Percentiles rank a stretch among this genome's conserved stretches.
phyloP scores from a whole-genome alignment of 1,140 invertebrate genomes.

The Laupala kohalensis region DNA sequence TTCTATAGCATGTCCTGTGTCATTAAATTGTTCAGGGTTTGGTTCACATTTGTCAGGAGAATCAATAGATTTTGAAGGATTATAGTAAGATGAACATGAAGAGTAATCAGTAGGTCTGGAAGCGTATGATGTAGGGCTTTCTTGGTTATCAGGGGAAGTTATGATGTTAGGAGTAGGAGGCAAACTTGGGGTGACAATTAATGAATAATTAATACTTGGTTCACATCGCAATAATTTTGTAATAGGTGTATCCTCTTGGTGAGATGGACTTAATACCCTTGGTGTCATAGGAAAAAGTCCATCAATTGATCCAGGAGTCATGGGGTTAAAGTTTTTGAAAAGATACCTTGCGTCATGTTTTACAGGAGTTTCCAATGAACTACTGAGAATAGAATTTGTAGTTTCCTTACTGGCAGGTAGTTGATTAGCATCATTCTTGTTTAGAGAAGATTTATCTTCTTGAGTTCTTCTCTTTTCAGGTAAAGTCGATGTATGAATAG shows the following conservation, averaged over 20 bases:
- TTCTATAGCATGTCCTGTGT: not conserved
- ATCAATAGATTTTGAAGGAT: not conserved
- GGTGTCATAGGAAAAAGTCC: slow-evolving; percentile 4
- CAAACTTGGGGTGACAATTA: slow-evolving; percentile 8
- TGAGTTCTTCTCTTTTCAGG: too few species aligned
- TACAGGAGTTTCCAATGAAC: not conserved
- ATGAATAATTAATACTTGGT: not conserved
- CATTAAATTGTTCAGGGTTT: slow-evolving; percentile 2
- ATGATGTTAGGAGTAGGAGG: slow-evolving; percentile 5
- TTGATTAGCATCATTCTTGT: too few species aligned
- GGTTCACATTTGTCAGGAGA: not conserved
- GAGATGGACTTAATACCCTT: slow-evolving; percentile 1
- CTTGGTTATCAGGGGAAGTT: slow-evolving; percentile 1
- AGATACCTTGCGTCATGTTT: not conserved
- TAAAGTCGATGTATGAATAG: too few species aligned
- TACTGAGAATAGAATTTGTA: not conserved
- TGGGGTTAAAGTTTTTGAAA: not conserved
- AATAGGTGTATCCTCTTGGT: slow-evolving; percentile 6
- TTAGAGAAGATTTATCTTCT: too few species aligned
- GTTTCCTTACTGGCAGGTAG: too few species aligned
- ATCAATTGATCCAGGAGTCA: not conserved
- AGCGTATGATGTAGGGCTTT: slow-evolving; percentile 1
- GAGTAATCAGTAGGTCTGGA: slow-evolving; percentile 6
- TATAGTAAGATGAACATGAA: slow-evolving; percentile 9
- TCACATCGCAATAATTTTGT: not conserved